phyloP scores from a whole-genome alignment of 1,140 invertebrate species.

The Gryon sp. region DNA sequence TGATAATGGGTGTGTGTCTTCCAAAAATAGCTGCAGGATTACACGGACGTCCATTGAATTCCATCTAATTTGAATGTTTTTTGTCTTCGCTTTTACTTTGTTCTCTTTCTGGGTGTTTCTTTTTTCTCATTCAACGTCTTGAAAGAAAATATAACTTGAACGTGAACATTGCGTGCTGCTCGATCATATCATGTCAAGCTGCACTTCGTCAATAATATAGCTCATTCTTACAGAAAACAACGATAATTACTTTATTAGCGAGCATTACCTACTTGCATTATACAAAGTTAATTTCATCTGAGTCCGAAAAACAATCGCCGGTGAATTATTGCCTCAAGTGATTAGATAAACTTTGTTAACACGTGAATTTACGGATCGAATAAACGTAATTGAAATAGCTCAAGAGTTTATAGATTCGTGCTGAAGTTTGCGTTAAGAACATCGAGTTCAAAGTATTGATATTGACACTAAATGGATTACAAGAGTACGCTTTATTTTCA shows the following conservation, averaged over 20 bases:
- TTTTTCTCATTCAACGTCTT: neutral
- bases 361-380: conserved; percentile 11
- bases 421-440: no score
- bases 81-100: no score
- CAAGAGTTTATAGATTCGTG: conserved; percentile 30
- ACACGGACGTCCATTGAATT: neutral
- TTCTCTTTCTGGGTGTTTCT: no score
- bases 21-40: no score
- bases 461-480: conserved; percentile 23
- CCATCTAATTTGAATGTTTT: no score
- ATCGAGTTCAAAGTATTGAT: no score
- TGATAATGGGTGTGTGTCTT: no score
- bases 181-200: conserved; percentile 11
- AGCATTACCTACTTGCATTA: neutral
- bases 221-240: neutral
- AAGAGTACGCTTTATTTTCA: no score
- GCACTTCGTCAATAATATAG: conserved; percentile 20
- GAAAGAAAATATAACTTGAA: conserved; percentile 2
- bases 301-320: conserved; percentile 8
- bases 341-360: conserved; percentile 10
- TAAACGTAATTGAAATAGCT: conserved; percentile 19
- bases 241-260: conserved; percentile 30
- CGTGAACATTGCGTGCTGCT: conserved; percentile 8
- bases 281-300: neutral
- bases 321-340: neutral